Percentiles rank a stretch among this genome's conserved stretches.
phyloP scores from a whole-genome alignment of 2,113 vertebrate species.

The Lagopus muta region DNA sequence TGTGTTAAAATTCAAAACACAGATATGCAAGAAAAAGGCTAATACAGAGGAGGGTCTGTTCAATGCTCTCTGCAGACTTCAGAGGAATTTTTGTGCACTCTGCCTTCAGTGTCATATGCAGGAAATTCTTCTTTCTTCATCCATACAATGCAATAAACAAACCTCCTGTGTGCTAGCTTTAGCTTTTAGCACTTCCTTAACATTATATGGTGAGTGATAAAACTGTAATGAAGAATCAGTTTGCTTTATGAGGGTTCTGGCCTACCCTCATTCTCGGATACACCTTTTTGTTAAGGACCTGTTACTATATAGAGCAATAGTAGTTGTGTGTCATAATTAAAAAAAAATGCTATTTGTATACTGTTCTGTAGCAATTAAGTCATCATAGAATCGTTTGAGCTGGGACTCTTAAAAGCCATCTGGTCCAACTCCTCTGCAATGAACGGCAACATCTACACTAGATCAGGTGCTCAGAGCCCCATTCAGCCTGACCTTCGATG shows the following conservation, averaged over 20 bases:
- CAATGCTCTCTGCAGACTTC: constrained; percentile 3
- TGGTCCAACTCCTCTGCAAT: no score
- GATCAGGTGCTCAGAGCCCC: no score
- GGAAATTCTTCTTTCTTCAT: constrained; percentile 28
- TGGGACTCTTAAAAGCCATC: no score
- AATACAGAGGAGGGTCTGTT: constrained; percentile 57
- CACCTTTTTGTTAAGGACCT: constrained; percentile 17
- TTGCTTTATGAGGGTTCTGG: constrained; percentile 16
- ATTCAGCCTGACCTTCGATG: no score
- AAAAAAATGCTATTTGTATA: not conserved
- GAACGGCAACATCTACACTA: no score
- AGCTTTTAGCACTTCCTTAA: constrained; percentile 13
- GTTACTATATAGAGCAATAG: not conserved
- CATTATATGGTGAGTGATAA: not conserved
- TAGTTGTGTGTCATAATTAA: not conserved
- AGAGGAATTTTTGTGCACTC: constrained; percentile 54
- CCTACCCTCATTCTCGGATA: not conserved
- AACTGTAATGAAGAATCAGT: not conserved
- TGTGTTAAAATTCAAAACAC: constrained; percentile 64
- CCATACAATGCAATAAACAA: constrained; percentile 46
- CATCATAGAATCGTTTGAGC: no score
- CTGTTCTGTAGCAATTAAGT: not conserved
- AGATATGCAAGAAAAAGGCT: constrained; percentile 38
- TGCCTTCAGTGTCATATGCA: constrained; percentile 31
- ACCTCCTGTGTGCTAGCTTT: constrained; percentile 27